These are phyloP conservation scores for Zingel zingel DNA, from an alignment of 2,113 vertebrate genomes.

Conservation along the genomic window DNA sequence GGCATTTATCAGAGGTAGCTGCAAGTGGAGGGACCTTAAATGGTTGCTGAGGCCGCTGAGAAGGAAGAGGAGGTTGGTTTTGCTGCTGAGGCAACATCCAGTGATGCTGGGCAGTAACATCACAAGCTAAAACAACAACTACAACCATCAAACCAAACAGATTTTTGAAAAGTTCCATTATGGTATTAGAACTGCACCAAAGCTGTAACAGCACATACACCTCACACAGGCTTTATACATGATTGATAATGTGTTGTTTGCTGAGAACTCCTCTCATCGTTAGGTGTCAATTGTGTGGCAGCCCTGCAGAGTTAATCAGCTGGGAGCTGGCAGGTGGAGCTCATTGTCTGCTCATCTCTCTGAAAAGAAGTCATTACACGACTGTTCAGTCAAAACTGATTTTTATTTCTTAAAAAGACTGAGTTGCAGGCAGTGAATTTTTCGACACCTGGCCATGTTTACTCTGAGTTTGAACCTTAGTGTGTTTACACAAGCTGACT, in stretches of 20 bases:
- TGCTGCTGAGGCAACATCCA: conserved; percentile 29
- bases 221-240: conserved; percentile 52
- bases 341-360: conserved; percentile 65
- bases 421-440: conserved; percentile 16
- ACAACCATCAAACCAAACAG: conserved; percentile 50
- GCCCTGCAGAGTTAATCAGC: conserved; percentile 73
- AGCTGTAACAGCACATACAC: not conserved
- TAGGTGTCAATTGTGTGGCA: conserved; percentile 64
- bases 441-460: conserved; percentile 29
- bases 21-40: not conserved
- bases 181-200: conserved; percentile 20
- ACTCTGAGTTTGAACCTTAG: conserved; percentile 16
- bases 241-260: conserved; percentile 27
- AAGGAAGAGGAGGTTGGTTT: not conserved
- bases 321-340: conserved; percentile 68
- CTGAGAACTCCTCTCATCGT: conserved; percentile 56
- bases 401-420: conserved; percentile 2
- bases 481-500: conserved; percentile 20
- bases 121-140: conserved; percentile 25
- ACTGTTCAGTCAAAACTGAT: conserved; percentile 35
- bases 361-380: conserved; percentile 49
- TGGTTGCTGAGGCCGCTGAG: conserved; percentile 23
- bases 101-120: conserved; percentile 37
- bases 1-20: conserved; percentile 64
- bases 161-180: conserved; percentile 54